Conservation (phyloP, 2,888 invertebrate genomes). For the Melanophora roralis region DNA sequence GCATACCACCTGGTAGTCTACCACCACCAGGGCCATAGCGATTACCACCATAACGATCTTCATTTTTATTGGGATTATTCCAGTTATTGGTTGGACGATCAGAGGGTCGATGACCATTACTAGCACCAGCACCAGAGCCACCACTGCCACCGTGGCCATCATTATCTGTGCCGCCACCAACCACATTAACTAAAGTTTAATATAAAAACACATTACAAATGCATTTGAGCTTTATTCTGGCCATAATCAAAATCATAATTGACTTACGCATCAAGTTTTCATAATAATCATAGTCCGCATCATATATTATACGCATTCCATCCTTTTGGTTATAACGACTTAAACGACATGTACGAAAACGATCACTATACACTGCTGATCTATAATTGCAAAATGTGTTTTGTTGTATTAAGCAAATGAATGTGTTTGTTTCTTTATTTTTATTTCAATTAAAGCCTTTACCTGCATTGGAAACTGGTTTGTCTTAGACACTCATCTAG, state of each 20-base stretch:
- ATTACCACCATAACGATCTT: slow-evolving; percentile 77
- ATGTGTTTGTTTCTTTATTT: neutral
- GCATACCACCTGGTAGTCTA: slow-evolving; percentile 71
- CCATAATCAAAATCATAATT: slow-evolving; percentile 32
- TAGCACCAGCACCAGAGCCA: slow-evolving; percentile 65
- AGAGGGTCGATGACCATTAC: slow-evolving; percentile 67
- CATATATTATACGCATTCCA: slow-evolving; percentile 91
- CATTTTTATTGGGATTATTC: slow-evolving; percentile 78
- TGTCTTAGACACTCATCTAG: slow-evolving; percentile 92
- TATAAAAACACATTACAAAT: too few species aligned
- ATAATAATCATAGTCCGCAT: slow-evolving; percentile 94
- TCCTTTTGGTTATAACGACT: slow-evolving; percentile 92
- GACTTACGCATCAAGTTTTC: slow-evolving; percentile 94
- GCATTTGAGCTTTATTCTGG: neutral
- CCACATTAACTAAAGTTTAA: slow-evolving; percentile 75
- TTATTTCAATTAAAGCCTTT: slow-evolving; percentile 33
- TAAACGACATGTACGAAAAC: slow-evolving; percentile 89
- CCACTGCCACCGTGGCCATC: slow-evolving; percentile 67
- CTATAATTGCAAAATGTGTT: slow-evolving; percentile 75
- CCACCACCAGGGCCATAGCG: slow-evolving; percentile 63
- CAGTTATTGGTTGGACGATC: slow-evolving; percentile 73
- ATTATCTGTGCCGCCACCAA: slow-evolving; percentile 73
- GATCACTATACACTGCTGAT: slow-evolving; percentile 92
- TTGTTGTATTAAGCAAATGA: neutral
- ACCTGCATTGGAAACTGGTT: slow-evolving; percentile 89